A percentile compares a stretch with the other conserved stretches of the same genome.
phyloP scores from a whole-genome alignment of 2,113 vertebrate species.

The cat (Felis catus) region F.catus_Fca126_mat1.0 CM031419.1:117297501-117298000 shows the following conservation, averaged over 20 bases:
- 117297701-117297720: not conserved
- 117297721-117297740: not conserved
- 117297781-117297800: not conserved
- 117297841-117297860: not conserved
- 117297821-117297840: not conserved
- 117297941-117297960: not conserved
- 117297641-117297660: not conserved
- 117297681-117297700: not conserved
- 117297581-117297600: not conserved
- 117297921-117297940: not conserved
- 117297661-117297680: not conserved
- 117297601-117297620: not conserved
- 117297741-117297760: not conserved
- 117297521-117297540: not conserved
- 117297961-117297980: not conserved
- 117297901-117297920: not conserved
- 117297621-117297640: not conserved
- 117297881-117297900: not conserved
- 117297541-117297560: not conserved
- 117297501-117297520: not conserved
- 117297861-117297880: not conserved
- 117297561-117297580: not conserved
- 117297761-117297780: not conserved
- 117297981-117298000: not conserved
- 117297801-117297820: not conserved